Evolutionary conservation across 2,113 vertebrate genomes (phyloP).

Genomic region (Collichthys lucidus): DNA sequence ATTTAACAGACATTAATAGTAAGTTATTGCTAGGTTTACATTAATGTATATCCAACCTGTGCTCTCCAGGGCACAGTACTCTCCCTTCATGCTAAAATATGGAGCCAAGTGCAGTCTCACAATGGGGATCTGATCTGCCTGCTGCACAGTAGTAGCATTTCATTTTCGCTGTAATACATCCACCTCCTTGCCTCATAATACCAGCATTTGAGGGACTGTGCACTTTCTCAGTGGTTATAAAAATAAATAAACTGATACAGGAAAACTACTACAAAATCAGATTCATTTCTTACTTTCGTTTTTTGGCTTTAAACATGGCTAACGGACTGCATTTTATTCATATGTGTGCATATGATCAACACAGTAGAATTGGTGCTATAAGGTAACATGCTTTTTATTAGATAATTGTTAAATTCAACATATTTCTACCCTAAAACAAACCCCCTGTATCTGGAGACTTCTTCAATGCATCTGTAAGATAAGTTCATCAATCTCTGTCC

Average conservation of each 20-base stretch:
- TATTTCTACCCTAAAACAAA: background rate
- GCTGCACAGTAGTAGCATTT: constrained; percentile 58
- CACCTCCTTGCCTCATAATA: constrained; percentile 35
- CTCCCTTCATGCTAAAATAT: constrained; percentile 72
- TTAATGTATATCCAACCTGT: constrained; percentile 75
- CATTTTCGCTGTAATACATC: constrained; percentile 48
- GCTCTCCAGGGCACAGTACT: constrained; percentile 66
- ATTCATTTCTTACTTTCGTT: background rate
- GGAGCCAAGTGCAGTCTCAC: constrained; percentile 51
- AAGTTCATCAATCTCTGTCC: background rate
- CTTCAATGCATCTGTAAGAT: background rate
- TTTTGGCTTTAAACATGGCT: background rate
- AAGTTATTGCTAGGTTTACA: constrained; percentile 63
- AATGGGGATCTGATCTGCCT: constrained; percentile 60
- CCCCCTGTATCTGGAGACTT: too few species aligned
- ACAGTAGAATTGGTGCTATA: constrained; percentile 1
- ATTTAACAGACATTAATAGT: constrained; percentile 74
- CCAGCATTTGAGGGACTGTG: background rate
- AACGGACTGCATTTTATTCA: constrained; percentile 4
- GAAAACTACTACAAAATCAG: constrained; percentile 9
- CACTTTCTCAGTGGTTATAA: constrained; percentile 5
- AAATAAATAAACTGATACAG: constrained; percentile 23
- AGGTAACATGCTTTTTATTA: background rate
- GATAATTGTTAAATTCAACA: background rate
- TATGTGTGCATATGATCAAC: background rate